Conservation (phyloP, 1,140 invertebrate genomes). For the Amphibalanus amphitrite region DNA sequence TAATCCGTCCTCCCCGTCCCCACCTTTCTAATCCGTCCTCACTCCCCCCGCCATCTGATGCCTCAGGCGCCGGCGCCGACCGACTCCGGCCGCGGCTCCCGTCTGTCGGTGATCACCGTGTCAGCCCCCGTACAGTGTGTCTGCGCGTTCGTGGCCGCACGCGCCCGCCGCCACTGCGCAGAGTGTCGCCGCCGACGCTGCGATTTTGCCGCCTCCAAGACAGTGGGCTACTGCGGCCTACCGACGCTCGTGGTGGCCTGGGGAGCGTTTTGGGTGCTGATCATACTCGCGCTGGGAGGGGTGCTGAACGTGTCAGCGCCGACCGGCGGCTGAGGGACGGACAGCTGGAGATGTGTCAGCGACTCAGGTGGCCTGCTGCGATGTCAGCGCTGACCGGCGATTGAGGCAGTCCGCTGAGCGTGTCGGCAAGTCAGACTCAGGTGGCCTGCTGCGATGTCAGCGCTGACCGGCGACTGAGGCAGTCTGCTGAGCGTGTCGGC, state of each 20-base stretch:
- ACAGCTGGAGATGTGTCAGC: constrained; percentile 19
- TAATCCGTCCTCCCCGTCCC: neutral
- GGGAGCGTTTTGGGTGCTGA: neutral
- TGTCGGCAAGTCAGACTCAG: too few relatives aligned
- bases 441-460: too few relatives aligned
- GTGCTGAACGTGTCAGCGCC: neutral
- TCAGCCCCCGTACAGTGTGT: neutral
- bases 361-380: too few relatives aligned
- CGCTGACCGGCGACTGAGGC: too few relatives aligned
- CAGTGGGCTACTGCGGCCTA: neutral
- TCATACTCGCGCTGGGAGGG: neutral
- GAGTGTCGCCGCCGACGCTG: neutral
- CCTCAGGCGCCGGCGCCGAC: neutral
- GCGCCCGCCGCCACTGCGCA: neutral
- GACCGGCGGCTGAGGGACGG: too few relatives aligned
- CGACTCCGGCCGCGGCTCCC: neutral
- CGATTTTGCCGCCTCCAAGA: neutral
- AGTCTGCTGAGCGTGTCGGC: too few relatives aligned
- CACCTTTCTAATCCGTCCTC: too few relatives aligned
- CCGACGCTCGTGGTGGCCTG: neutral
- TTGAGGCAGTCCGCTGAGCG: constrained; percentile 18
- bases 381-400: too few relatives aligned
- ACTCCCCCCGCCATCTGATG: neutral
- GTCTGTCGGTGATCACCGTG: neutral
- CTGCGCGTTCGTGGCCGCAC: neutral